Evolutionary conservation across 1,140 invertebrate genomes (phyloP), one percentile per base, ranked within the genome.

Genomic region (Platyura marginata): DNA sequence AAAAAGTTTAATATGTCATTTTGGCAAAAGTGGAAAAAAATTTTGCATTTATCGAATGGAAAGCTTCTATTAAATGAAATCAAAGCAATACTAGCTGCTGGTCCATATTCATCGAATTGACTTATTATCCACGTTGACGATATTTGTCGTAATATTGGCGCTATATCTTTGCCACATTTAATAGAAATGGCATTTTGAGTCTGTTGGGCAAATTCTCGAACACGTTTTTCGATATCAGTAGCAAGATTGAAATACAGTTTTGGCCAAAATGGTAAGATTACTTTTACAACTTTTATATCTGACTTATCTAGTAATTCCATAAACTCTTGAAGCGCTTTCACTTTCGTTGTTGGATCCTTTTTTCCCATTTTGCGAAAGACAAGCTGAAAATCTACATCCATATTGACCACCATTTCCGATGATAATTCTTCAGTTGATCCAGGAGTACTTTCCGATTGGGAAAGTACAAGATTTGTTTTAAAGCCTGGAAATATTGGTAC

Each of bases 241-340:
- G 77, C 69, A 20, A 90, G 56, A 51, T 71, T 71, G 47, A 68
- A 70, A 56, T 86, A 92, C 5, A 83, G 59, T 47, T 79, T 65
- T 2, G 82, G 75, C 84, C 85, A 92, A 52, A 78, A 74, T 5
- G 78, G 74, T 21, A 91, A 61, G 10, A 82, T 66, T 37, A 65
- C 61, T 55, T 78, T 77, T 0, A 86, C 54, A 13, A 59, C 54
- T 18, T 76, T 69, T 13, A 68, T 51, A 47, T 76, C 68, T 23
- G 70, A 67, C 46, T 71, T 67, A 49, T 68, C 64, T 46, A 83
- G 76, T 3, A 84, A 51, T 5, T 69, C 66, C 29, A 67, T 62
- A 56, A 89, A 81, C 61, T 90, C 84, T 63, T 85, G 78, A 16
- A 88, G 56, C 3, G 82, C 84, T 77, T 90, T 91, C 25, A 79